Conservation (phyloP, 2,797 vertebrate species). For the Danionella dracula region DNA sequence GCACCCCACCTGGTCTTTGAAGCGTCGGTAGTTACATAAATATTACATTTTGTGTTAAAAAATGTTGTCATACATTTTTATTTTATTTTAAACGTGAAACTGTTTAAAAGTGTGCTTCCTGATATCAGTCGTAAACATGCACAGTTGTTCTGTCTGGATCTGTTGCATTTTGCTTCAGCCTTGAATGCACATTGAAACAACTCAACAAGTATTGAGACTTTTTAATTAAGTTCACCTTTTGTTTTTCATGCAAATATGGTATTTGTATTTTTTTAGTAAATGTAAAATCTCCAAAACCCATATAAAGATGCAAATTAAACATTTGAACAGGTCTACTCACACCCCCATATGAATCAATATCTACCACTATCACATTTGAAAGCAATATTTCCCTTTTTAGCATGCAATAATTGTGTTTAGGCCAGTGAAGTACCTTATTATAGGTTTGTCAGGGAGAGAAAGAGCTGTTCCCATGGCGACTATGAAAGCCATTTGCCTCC, state of each 20-base stretch:
- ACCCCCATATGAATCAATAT: conserved; percentile 68
- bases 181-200: neutral
- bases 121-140: too few species aligned
- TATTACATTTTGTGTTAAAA: too few species aligned
- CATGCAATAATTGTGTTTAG: conserved; percentile 73
- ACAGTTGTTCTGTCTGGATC: too few species aligned
- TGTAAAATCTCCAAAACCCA: conserved; percentile 42
- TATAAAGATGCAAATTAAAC: conserved; percentile 52
- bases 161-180: neutral
- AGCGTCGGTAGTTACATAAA: too few species aligned
- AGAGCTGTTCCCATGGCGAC: conserved; percentile 73
- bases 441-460: conserved; percentile 71
- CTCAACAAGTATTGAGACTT: too few species aligned
- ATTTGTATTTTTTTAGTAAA: too few species aligned
- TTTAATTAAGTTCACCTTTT: too few species aligned
- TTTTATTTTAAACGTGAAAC: too few species aligned
- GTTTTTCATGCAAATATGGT: too few species aligned
- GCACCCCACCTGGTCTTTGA: too few species aligned
- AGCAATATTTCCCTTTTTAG: conserved; percentile 76
- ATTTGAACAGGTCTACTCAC: conserved; percentile 53
- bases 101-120: too few species aligned
- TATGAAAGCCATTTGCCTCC: conserved; percentile 79
- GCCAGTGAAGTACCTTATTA: conserved; percentile 79
- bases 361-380: conserved; percentile 72
- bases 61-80: too few species aligned